Evolutionary conservation across 2,113 vertebrate genomes (phyloP).

Genomic region (Propithecus coquereli): DNA sequence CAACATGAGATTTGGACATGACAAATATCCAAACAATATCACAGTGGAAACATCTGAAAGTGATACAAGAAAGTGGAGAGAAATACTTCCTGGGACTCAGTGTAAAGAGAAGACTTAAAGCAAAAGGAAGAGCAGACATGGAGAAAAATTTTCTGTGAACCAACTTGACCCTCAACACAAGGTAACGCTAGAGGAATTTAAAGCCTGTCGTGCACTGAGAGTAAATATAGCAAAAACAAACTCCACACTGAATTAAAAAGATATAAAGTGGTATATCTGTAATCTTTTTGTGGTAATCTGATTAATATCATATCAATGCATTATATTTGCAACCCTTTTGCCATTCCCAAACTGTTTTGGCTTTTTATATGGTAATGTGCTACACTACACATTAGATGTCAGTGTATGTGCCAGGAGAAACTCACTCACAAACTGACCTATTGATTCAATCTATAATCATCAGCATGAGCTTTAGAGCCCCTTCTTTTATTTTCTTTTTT

Average conservation of each 20-base stretch:
- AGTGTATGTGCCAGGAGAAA: not conserved
- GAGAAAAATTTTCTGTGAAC: not conserved
- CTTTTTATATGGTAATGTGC: not conserved
- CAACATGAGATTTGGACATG: no score
- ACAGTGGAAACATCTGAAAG: not conserved
- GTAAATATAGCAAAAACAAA: not conserved
- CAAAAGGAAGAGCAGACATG: not conserved
- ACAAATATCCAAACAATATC: no score
- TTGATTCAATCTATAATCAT: not conserved
- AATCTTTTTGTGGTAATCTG: not conserved
- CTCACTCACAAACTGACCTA: not conserved
- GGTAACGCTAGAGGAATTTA: not conserved
- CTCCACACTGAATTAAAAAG: not conserved
- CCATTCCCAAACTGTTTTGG: not conserved
- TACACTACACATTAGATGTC: not conserved
- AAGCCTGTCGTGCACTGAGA: not conserved
- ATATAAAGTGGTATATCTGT: not conserved
- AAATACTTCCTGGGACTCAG: not conserved
- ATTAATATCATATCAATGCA: not conserved
- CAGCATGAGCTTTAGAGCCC: not conserved
- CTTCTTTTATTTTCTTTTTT: not conserved
- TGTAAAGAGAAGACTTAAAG: not conserved
- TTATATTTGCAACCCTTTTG: not conserved
- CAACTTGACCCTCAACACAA: not conserved
- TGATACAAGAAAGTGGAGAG: not conserved